Conservation (phyloP, 2,113 vertebrate genomes). For the Coryphaenoides rupestris region DNA sequence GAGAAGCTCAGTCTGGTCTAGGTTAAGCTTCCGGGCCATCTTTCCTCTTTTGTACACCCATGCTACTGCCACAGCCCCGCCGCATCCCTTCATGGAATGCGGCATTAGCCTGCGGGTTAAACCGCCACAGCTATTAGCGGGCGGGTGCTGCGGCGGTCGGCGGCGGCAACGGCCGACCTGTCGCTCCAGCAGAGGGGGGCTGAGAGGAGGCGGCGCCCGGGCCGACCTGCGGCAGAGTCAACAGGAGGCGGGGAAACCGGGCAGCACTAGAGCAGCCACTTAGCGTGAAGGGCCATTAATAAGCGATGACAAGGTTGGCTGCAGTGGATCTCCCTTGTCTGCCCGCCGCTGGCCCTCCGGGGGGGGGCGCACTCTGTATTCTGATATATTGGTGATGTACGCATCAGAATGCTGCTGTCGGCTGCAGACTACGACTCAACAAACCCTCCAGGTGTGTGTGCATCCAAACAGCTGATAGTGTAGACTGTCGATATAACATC, state of each 20-base stretch:
- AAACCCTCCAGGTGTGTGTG: no score
- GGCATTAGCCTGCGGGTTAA: conserved; percentile 35
- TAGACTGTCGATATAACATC: no score
- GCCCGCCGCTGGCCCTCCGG: conserved; percentile 44
- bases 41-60: no score
- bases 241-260: conserved; percentile 28
- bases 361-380: no score
- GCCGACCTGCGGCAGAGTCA: conserved; percentile 41
- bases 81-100: no score
- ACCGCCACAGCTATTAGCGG: conserved; percentile 21
- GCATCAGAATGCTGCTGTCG: no score
- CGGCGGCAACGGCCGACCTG: no score
- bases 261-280: conserved; percentile 36
- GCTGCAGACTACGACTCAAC: no score
- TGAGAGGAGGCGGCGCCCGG: conserved; percentile 41
- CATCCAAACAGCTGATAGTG: no score
- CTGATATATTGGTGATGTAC: no score
- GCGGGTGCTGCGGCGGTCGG: conserved; percentile 31
- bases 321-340: conserved; percentile 26
- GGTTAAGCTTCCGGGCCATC: no score
- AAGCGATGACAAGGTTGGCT: conserved; percentile 47
- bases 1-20: no score
- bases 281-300: conserved; percentile 51
- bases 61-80: neutral
- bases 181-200: conserved; percentile 35